Base-by-base conservation (phyloP, 2,113 vertebrate species). In the Cinclus mexicanus region DNA sequence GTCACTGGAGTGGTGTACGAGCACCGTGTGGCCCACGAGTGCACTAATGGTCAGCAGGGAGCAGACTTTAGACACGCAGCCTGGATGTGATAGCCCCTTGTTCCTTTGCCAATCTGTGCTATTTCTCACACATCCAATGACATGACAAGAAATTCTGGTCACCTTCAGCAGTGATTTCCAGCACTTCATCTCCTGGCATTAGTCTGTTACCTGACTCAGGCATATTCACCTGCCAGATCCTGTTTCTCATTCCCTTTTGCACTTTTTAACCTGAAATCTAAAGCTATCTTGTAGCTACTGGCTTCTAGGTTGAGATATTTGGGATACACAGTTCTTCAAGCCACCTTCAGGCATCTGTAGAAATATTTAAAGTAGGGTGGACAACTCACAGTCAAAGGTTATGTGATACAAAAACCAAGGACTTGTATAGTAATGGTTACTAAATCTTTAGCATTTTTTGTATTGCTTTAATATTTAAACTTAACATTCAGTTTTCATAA, bases 121-220 rank as follows among this genome's bases (percentile, higher is more conserved):
- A 82, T 90, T 96, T 93, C 92, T 95, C 94, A 90, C 86, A 92
- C 1, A 42, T 93, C 89, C 80, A 90, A 94, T 7, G 76, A 92
- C 80, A 52, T 67, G 50, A 44, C 77, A 87, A 95, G 93, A 96
- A 95, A 92, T 71, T 94, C 79, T 72, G 93, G 88, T 96, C 95
- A 96, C 93, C 78, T 90, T 92, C 93, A 95, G 95, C 90, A 96
- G 94, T 96, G 96, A 95, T 90, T 95, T 93, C 93, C 94, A 97
- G 96, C 93, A 96, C 95, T 96, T 96, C 94, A 93, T 95, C 88
- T 96, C 95, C 93, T 96, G 93, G 93, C 92, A 96, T 95, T 87
- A 95, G 92, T 86, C 80, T 93, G 87, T 93, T 94, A 95, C 88
- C 94, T 79, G 77, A 87, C 41, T 90, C 50, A 92, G 72, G 76